A percentile compares a stretch with the other conserved stretches of the same genome.
Conservation (phyloP, 2,797 vertebrate genomes). For the Schizopygopsis malacanthus region DNA sequence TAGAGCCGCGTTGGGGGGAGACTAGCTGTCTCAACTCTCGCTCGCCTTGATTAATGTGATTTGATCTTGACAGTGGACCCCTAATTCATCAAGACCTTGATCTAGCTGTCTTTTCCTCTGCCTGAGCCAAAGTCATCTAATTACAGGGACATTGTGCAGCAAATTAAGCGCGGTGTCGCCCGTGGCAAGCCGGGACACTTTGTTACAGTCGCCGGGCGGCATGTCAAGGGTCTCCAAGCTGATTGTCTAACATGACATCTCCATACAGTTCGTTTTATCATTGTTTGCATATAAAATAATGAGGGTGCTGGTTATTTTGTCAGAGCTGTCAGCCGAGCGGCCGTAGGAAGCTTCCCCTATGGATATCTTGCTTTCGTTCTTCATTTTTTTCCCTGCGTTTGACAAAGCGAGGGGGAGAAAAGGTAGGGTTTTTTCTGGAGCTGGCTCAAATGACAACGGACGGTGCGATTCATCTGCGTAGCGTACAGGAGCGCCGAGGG, state of each 20-base stretch:
- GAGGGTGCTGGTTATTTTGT: constrained; percentile 75
- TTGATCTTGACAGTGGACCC: constrained; percentile 83
- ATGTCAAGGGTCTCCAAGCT: constrained; percentile 80
- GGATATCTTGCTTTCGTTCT: constrained; percentile 28
- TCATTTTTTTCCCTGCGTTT: constrained; percentile 33
- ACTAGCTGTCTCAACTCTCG: constrained; percentile 75
- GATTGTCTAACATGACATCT: constrained; percentile 80
- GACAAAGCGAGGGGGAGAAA: constrained; percentile 26
- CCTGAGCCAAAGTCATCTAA: constrained; percentile 86
- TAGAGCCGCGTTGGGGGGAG: constrained; percentile 57
- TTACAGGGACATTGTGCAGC: constrained; percentile 84
- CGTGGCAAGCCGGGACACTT: constrained; percentile 76
- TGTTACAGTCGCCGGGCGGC: constrained; percentile 74
- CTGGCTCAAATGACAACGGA: constrained; percentile 57
- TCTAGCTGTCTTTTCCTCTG: constrained; percentile 81
- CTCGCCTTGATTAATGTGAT: constrained; percentile 89
- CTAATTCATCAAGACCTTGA: constrained; percentile 88
- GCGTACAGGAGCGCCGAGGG: constrained; percentile 52
- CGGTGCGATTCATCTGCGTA: constrained; percentile 53
- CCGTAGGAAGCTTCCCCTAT: constrained; percentile 54
- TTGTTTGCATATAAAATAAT: constrained; percentile 81
- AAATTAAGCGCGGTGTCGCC: constrained; percentile 87
- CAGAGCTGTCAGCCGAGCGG: constrained; percentile 70
- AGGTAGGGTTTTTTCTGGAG: constrained; percentile 37
- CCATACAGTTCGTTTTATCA: constrained; percentile 74